These are phyloP conservation scores for Parazoanthus darwini DNA, from an alignment of 92 coral and sea anemone species.

Conservation along the genomic window DNA sequence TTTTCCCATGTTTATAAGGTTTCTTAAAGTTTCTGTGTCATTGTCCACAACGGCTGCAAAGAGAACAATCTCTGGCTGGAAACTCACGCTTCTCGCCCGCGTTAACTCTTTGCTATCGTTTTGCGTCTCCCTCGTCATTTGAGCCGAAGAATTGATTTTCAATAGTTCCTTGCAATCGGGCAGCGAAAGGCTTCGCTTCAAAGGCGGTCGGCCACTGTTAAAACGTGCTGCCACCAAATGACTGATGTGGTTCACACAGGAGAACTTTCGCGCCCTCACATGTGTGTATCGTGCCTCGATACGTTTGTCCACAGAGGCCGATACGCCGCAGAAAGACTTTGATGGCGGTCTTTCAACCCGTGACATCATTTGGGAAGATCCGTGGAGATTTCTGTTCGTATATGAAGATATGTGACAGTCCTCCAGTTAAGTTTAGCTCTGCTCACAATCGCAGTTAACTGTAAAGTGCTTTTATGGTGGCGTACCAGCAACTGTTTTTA, in stretches of 20 bases:
- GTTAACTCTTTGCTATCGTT: conserved; percentile 46
- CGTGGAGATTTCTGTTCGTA: background rate
- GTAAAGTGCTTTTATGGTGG: background rate
- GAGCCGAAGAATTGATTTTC: conserved; percentile 43
- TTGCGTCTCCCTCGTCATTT: conserved; percentile 21
- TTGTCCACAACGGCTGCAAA: conserved; percentile 88
- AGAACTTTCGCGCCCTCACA: conserved; percentile 26
- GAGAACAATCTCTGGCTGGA: conserved; percentile 85
- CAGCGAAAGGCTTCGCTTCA: conserved; percentile 71
- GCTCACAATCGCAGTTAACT: background rate
- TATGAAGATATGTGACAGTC: background rate
- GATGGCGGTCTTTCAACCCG: conserved; percentile 42
- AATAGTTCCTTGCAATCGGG: conserved; percentile 81
- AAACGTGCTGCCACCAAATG: conserved; percentile 4
- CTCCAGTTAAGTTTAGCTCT: background rate
- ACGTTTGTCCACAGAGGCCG: conserved; percentile 65
- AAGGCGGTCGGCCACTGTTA: background rate
- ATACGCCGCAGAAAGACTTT: conserved; percentile 72
- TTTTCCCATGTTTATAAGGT: conserved; percentile 65
- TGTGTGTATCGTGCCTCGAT: conserved; percentile 61
- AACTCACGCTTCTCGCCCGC: conserved; percentile 82
- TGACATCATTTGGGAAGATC: conserved; percentile 2
- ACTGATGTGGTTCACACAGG: conserved; percentile 22
- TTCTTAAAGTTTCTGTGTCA: conserved; percentile 70
- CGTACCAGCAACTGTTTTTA: background rate